Evolutionary conservation across 1,140 invertebrate species (phyloP).

Genomic region (Diorhabda carinulata): DNA sequence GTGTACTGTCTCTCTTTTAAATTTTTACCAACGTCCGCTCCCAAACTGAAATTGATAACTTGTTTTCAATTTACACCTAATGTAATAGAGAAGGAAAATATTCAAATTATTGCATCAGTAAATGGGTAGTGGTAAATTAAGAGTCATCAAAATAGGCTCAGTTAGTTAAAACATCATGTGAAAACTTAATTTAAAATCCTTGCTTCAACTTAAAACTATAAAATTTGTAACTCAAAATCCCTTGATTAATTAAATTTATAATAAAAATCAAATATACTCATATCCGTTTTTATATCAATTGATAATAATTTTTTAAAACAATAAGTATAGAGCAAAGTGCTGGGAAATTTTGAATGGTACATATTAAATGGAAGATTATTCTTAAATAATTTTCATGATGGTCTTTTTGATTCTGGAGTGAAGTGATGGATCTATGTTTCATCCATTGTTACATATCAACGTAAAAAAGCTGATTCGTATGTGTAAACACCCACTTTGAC

Average conservation of each 20-base stretch:
- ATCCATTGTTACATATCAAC: no score
- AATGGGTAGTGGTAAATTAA: slow-evolving; percentile 27
- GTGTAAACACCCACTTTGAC: no score
- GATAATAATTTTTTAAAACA: no score
- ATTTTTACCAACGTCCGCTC: slow-evolving; percentile 77
- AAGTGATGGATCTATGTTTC: no score
- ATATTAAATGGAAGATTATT: no score
- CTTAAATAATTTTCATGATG: no score
- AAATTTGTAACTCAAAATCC: not conserved
- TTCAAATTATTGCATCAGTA: slow-evolving; percentile 15
- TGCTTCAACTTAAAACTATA: not conserved
- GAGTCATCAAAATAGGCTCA: slow-evolving; percentile 29
- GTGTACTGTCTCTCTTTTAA: slow-evolving; percentile 72
- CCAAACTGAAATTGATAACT: slow-evolving; percentile 55
- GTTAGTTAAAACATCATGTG: slow-evolving; percentile 19
- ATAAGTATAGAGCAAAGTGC: no score
- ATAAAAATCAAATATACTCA: not conserved
- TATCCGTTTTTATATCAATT: not conserved
- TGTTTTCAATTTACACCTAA: not conserved
- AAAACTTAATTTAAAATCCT: not conserved
- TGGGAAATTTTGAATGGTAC: no score
- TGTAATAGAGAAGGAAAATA: not conserved
- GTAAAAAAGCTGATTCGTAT: no score
- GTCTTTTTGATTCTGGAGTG: no score
- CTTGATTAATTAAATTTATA: not conserved